Evolutionary conservation across 2,797 vertebrate genomes (phyloP).

Genomic region (Malacoraja senta): DNA sequence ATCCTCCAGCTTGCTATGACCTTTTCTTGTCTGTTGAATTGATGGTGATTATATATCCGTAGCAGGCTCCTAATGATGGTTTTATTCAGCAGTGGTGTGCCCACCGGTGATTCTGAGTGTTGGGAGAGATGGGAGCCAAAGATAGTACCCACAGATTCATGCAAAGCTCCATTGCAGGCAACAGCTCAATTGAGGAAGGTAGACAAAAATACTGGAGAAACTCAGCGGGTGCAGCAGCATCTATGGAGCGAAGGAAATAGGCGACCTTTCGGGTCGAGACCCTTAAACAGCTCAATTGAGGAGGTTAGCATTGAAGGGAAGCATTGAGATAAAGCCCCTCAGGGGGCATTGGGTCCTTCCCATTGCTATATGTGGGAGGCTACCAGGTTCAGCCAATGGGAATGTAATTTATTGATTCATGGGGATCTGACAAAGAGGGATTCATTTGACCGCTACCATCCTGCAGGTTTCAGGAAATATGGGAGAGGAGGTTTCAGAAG

Average conservation of each 20-base stretch:
- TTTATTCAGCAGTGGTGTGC: neutral
- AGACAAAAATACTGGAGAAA: too few species aligned
- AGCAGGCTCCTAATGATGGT: neutral
- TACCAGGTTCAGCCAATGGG: neutral
- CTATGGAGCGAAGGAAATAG: too few species aligned
- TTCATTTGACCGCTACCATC: neutral
- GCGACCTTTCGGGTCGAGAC: too few species aligned
- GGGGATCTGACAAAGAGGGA: neutral
- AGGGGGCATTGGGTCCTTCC: too few species aligned
- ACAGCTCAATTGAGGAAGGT: neutral
- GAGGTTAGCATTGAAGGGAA: neutral
- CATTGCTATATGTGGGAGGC: neutral
- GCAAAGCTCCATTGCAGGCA: neutral
- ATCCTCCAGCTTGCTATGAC: neutral
- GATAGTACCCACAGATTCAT: neutral
- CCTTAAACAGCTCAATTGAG: neutral
- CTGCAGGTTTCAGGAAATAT: neutral
- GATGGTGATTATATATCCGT: neutral
- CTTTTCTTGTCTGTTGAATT: neutral
- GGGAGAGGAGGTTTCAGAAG: neutral
- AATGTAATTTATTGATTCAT: neutral
- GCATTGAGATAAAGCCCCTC: neutral
- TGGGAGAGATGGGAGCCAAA: neutral
- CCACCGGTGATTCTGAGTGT: neutral
- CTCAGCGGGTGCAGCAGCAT: too few species aligned